phyloP scores from a whole-genome alignment of 2,113 vertebrate genomes.

The Strix uralensis region DNA sequence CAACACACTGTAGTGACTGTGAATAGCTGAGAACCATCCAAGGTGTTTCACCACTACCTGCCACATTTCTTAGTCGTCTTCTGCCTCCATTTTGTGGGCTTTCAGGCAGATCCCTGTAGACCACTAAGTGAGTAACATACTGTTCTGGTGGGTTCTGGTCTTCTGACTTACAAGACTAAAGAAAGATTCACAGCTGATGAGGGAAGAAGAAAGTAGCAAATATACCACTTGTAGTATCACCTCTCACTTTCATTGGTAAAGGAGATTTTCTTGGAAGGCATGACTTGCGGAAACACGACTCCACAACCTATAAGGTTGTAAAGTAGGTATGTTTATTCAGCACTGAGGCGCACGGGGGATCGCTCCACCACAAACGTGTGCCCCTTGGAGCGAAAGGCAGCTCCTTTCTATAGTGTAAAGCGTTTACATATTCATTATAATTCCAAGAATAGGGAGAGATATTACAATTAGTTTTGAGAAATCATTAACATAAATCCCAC shows the following conservation, averaged over 20 bases:
- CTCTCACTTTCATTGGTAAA: background rate
- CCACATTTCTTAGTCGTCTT: background rate
- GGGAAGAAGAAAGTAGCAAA: background rate
- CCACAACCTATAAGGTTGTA: no score
- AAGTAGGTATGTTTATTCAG: no score
- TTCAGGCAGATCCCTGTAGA: background rate
- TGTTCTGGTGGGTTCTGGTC: background rate
- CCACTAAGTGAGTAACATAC: background rate
- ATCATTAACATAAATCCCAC: no score
- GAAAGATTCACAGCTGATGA: background rate
- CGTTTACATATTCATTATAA: no score
- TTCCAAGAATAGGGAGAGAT: no score
- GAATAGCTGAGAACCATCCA: background rate
- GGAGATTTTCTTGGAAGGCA: background rate
- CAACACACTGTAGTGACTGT: background rate
- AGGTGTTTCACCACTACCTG: background rate
- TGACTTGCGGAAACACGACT: no score
- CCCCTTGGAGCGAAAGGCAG: no score
- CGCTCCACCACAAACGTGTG: no score
- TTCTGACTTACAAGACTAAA: background rate
- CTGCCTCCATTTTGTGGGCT: fast-evolving
- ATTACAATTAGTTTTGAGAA: no score
- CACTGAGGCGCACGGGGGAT: no score
- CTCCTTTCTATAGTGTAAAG: no score
- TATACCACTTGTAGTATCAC: background rate